Percentiles rank a stretch among this genome's conserved stretches.
Evolutionary conservation across 2,113 vertebrate genomes (phyloP).

Genomic region (Vulpes vulpes): DNA sequence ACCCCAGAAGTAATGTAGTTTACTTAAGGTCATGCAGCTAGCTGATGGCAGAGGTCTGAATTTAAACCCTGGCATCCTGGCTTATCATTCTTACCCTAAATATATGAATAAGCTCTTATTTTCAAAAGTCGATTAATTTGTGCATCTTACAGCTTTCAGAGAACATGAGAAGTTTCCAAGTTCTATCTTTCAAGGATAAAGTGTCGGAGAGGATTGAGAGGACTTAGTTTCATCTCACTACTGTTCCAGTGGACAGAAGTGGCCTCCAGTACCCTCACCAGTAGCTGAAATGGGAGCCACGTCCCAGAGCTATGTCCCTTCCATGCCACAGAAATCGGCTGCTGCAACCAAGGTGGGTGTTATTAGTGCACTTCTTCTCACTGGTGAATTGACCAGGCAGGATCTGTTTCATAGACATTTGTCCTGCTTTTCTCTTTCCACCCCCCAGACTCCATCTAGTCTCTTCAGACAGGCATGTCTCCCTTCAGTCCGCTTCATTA

Average conservation of each 20-base stretch:
- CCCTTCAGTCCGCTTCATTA: not conserved
- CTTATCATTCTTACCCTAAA: not conserved
- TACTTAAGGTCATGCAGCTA: not conserved
- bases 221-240: not conserved
- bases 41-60: not conserved
- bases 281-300: too few species aligned
- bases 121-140: not conserved
- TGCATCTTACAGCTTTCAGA: not conserved
- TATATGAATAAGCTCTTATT: not conserved
- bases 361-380: too few species aligned
- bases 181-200: not conserved
- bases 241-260: not conserved
- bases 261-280: not conserved
- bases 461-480: not conserved
- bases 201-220: not conserved
- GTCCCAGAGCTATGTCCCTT: rapidly evolving
- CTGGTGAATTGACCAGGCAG: rapidly evolving
- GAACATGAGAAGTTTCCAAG: not conserved
- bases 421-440: not conserved
- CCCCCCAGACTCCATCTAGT: not conserved
- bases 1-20: not conserved
- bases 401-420: not conserved
- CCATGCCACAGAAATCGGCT: rapidly evolving
- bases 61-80: not conserved
- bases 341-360: rapidly evolving